Evolutionary conservation across 2,797 vertebrate genomes (phyloP), one percentile per base, ranked within the genome.

Genomic region (Megalops cyprinoides): DNA sequence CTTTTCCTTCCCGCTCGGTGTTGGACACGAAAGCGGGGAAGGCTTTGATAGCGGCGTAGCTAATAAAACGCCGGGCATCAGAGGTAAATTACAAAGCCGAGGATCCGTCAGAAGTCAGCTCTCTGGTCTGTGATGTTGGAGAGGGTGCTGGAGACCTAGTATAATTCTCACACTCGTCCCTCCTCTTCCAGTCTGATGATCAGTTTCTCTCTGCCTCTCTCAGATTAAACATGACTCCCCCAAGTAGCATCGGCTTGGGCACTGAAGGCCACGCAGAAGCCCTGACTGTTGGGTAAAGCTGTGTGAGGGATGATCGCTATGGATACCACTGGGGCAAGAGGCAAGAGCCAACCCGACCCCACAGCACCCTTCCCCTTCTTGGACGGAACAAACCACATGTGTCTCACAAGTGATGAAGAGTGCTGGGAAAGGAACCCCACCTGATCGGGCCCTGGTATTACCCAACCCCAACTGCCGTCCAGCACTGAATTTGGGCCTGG

Each of bases 391-490:
- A 81, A 76, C 69, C 46, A 44, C 48, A 42, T 67, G 56, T 49
- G 37, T 69, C 56, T 55, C 79, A 15, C 53, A 20, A 76, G 23
- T 39, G 75, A 34, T 48, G 18, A 25, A 31, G 60, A 69, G 20
- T 44, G 73, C 39, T 79, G 15, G 46, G 82, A 69, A 76, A 76
- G 71, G 12, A 12, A 31, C 60, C 58, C 28, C 60, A 65, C 60
- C 73, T 73, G 84, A 86, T 84, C 83, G 39, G 74, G 51, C 69
- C 78, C 77, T 80, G 82, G 81, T 34, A 67, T 91, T 89, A 90
- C 84, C 86, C 85, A 78, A 78, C 80, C 58, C 74, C 79, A 25
- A 28, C 55, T 67, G 80, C 67, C 55, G 71, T n/a, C n/a, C n/a
- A n/a, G n/a, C n/a, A n/a, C n/a, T n/a, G n/a, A n/a, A n/a, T n/a